Evolutionary conservation across 1,140 invertebrate species (phyloP), one percentile per base, ranked within the genome.

Genomic region (Rhagoletis pomonella): DNA sequence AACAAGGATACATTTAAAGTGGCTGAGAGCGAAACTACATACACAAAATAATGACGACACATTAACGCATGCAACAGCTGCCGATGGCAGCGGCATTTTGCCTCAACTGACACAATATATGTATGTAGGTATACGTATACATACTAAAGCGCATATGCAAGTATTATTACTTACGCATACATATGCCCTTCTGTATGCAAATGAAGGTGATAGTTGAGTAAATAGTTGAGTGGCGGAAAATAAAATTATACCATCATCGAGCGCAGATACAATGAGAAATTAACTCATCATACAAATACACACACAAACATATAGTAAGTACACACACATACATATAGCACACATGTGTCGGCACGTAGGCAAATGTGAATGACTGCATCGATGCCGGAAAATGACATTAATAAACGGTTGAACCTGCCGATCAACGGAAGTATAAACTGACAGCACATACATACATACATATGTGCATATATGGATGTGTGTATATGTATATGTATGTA

Each of bases 21-120:
- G 55, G 73, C 44, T 50, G 47, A 81, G 44, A 81, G 73, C 47
- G 73, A 81, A 55, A 81, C 47, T 55, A 17, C 2, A 55, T 81
- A 81, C n/a, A 55, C 47, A 42, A 81, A 81, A 81, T 81, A 81
- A 81, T 81, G 47, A 81, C 47, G 73, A 42, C 73, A 58, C 73
- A 50, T 73, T 73, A 73, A 81, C 55, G 73, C 73, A 81, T 19
- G 73, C 17, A 81, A 19, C 73, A 81, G 73, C 47, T 55, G 73
- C 73, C 73, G 47, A 50, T 81, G 73, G 73, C 73, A 81, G 73
- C 73, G 55, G 55, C 73, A 81, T 81, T 44, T 81, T 81, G 73
- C n/a, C 73, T 10, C 73, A 81, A 81, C 73, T 81, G 47, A 29
- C 73, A 81, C n/a, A 9, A 58, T 50, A 50, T 7, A 77, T 1